Conservation (phyloP, 2,113 vertebrate species). For the Sterrhoptilus dennistouni region DNA sequence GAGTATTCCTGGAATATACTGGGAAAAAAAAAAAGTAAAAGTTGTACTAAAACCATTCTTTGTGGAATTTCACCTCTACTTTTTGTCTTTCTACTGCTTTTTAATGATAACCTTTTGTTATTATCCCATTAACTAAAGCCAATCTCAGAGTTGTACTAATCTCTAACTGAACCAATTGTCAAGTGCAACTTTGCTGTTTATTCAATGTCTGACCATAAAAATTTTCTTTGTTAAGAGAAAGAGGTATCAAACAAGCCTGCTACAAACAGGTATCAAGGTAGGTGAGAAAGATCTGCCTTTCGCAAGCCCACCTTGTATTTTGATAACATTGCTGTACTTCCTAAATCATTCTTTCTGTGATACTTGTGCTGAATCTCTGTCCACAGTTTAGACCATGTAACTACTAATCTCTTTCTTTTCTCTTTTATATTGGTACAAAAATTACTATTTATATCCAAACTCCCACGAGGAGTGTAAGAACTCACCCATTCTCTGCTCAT, state of each 20-base stretch:
- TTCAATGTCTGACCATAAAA: not conserved
- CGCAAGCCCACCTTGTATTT: accelerated
- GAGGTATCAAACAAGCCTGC: not conserved
- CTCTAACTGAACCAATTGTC: not conserved
- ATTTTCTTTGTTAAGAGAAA: not conserved
- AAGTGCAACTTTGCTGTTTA: not conserved
- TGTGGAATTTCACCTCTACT: not conserved
- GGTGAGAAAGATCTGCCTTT: not conserved
- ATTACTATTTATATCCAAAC: not conserved
- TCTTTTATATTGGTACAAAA: not conserved
- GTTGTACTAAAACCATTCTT: not conserved
- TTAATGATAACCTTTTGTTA: not conserved
- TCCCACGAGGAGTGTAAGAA: accelerated
- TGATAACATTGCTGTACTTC: not conserved
- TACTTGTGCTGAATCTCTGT: not conserved
- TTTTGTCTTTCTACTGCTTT: not conserved
- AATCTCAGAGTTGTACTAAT: not conserved
- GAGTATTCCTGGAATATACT: not conserved
- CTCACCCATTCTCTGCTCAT: not conserved
- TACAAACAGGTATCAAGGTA: not conserved
- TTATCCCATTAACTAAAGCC: not conserved
- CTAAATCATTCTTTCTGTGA: not conserved
- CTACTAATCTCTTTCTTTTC: not conserved
- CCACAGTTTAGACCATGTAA: not conserved
- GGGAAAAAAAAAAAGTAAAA: not conserved